phyloP scores from a whole-genome alignment of 2,113 vertebrate species.

The Tangachromis dhanisi region DNA sequence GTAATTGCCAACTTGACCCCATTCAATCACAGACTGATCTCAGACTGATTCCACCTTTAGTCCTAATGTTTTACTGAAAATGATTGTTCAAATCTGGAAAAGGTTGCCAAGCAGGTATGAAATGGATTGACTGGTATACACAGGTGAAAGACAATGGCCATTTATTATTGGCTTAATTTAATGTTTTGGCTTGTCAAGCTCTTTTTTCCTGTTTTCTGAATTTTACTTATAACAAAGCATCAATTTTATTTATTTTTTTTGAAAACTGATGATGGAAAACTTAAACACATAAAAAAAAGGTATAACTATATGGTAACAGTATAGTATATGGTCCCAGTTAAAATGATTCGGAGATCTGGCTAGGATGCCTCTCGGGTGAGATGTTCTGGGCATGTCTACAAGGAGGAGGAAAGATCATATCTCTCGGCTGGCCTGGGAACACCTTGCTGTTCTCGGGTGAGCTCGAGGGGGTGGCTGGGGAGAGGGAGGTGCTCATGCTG shows the following conservation, averaged over 20 bases:
- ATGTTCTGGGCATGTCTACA: not conserved
- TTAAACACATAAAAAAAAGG: not conserved
- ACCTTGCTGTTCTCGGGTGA: not conserved
- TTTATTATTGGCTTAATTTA: not conserved
- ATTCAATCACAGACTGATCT: not conserved
- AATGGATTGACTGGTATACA: not conserved
- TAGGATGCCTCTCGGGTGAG: not conserved
- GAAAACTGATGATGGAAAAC: not conserved
- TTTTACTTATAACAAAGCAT: not conserved
- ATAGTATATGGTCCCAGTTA: not conserved
- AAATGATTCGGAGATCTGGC: not conserved
- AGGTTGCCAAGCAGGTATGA: not conserved
- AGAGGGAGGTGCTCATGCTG: not conserved
- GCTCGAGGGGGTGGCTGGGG: not conserved
- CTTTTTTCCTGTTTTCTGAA: not conserved
- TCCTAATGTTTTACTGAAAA: not conserved
- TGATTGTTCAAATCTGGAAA: not conserved
- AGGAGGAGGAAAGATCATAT: not conserved
- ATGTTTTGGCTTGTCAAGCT: not conserved
- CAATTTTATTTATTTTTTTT: not conserved
- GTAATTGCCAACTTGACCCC: not conserved
- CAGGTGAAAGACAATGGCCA: not conserved
- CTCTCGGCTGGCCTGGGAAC: not conserved
- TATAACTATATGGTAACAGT: not conserved
- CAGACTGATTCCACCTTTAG: not conserved